Base-by-base conservation (phyloP, 2,888 invertebrate species). In the Agonopterix subpropinquella region DNA sequence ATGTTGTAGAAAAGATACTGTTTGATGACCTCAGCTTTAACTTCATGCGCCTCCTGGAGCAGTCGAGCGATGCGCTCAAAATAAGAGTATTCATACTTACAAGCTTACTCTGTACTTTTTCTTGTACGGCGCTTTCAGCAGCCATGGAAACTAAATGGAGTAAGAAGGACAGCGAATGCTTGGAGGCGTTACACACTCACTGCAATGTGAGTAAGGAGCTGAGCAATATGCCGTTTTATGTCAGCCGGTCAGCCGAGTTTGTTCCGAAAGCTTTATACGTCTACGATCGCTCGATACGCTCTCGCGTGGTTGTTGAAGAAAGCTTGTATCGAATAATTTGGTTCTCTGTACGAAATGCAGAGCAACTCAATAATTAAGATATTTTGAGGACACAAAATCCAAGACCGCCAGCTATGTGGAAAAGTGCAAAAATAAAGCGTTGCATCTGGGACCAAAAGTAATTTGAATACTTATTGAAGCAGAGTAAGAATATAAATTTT, bases 51-150 rank as follows among this genome's bases (percentile, higher is more conserved):
- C 82, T 93, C 47, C 71, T 93, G 49, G 88, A 90, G 58, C 90
- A 91, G 63, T 85, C 90, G 0, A 89, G 90, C 59, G 87, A 90
- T 50, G 74, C 90, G 0, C 61, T 93, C 7, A 85, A 90, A 59
- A 90, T 92, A 62, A 89, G 95, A 64, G 89, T 92, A 8, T 95
- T 95, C 65, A 91, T 92, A 58, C 85, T 96, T n/a, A 83, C 95
- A 11, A 89, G 92, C 58, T 83, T 94, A 18, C 73, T 95, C 49
- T 92, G 92, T 28, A 91, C 92, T 46, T 92, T 92, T 62, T 92
- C 92, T 44, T 90, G 92, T 57, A 91, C 91, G 10, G 91, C 92
- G 0, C 85, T 95, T 48, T 90, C 86, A 2, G 76, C 73, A 2
- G 85, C 83, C 0, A 86, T 89, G 85, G 81, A 91, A 53, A 76